Evolutionary conservation across 2,888 invertebrate genomes (phyloP).

Genomic region (Tetrapedia diversipes): DNA sequence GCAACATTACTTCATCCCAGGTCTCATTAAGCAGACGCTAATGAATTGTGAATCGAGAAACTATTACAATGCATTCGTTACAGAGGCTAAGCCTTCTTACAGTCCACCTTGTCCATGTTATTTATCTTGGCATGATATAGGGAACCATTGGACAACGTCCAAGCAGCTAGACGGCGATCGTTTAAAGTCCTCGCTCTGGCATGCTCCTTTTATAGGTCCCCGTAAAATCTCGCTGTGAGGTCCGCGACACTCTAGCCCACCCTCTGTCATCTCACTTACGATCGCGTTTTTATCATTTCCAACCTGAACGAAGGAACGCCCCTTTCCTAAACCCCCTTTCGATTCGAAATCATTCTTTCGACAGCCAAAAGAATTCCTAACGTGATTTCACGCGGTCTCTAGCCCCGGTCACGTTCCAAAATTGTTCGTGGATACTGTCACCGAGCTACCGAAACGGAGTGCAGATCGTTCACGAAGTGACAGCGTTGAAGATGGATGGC

Average conservation of each 20-base stretch:
- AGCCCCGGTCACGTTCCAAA: constrained; percentile 40
- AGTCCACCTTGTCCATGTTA: constrained; percentile 33
- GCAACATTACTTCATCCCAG: background rate
- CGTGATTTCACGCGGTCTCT: constrained; percentile 48
- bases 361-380: constrained; percentile 50
- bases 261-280: constrained; percentile 48
- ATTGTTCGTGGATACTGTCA: constrained; percentile 31
- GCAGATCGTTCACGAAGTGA: too few species aligned
- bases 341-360: constrained; percentile 47
- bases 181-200: constrained; percentile 63
- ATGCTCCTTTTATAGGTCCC: constrained; percentile 72
- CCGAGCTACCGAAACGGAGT: too few species aligned
- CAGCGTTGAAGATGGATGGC: too few species aligned
- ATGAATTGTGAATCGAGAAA: constrained; percentile 29
- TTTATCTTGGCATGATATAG: constrained; percentile 62
- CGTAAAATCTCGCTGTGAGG: constrained; percentile 76
- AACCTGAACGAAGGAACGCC: constrained; percentile 46
- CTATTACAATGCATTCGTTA: constrained; percentile 34
- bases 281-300: constrained; percentile 64
- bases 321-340: constrained; percentile 34
- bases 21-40: constrained; percentile 26
- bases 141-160: constrained; percentile 58
- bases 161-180: constrained; percentile 61
- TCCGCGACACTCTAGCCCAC: constrained; percentile 58
- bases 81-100: constrained; percentile 2